Evolutionary conservation across 2,888 invertebrate genomes (phyloP).

Genomic region (Leptinotarsa haldemani): DNA sequence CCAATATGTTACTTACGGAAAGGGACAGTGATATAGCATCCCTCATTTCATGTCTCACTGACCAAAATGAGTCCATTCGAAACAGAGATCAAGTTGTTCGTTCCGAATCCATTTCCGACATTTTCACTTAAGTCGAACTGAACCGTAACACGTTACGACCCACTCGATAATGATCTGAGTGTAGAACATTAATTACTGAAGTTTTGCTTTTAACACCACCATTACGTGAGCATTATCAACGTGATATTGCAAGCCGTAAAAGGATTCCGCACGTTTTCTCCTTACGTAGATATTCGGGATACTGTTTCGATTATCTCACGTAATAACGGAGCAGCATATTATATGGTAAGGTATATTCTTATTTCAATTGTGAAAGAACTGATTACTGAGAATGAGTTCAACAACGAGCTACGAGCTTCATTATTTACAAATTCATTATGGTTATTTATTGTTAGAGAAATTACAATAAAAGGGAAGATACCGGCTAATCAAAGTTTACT

Average conservation of each 20-base stretch:
- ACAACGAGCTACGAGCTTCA: neutral
- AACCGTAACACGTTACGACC: slow-evolving; percentile 24
- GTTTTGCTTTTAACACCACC: slow-evolving; percentile 37
- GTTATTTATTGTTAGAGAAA: too few relatives aligned
- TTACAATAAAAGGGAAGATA: too few relatives aligned
- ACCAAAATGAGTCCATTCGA: neutral
- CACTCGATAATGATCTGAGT: slow-evolving; percentile 33
- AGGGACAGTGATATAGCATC: too few relatives aligned
- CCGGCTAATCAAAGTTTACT: too few relatives aligned
- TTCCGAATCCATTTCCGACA: neutral
- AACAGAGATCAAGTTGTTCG: neutral
- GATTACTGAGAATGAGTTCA: neutral
- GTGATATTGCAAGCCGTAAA: slow-evolving; percentile 13
- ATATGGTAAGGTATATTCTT: neutral
- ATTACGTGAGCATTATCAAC: slow-evolving; percentile 28
- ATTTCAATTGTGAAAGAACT: neutral
- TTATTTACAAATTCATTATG: too few relatives aligned
- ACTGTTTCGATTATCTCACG: neutral
- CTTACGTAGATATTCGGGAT: slow-evolving; percentile 7
- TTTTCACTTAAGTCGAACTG: slow-evolving; percentile 9
- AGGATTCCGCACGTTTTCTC: slow-evolving; percentile 13
- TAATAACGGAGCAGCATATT: neutral
- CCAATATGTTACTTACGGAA: too few relatives aligned
- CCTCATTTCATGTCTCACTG: neutral
- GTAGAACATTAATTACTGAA: slow-evolving; percentile 35